phyloP scores from a whole-genome alignment of 2,797 vertebrate species.

The Pogoniulus pusillus region DNA sequence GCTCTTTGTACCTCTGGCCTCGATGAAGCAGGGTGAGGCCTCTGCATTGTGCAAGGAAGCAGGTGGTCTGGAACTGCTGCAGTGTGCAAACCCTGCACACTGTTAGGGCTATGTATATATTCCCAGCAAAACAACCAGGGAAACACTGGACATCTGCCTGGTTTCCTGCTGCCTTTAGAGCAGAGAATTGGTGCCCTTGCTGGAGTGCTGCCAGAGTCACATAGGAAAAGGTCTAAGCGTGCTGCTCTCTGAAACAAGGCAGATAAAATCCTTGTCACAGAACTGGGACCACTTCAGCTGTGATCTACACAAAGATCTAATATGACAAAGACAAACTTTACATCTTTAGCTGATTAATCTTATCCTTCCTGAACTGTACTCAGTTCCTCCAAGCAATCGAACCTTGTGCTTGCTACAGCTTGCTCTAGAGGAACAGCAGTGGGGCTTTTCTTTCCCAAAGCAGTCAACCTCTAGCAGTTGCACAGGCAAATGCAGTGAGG shows the following conservation, averaged over 20 bases:
- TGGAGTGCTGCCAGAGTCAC: neutral
- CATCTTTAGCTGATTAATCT: neutral
- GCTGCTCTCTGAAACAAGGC: rapidly evolving
- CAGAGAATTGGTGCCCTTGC: neutral
- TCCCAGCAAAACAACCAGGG: neutral
- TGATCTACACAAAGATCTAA: neutral
- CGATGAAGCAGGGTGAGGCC: neutral
- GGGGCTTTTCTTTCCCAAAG: neutral
- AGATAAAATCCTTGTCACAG: neutral
- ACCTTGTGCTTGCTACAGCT: rapidly evolving
- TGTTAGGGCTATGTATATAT: rapidly evolving
- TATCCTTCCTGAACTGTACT: neutral
- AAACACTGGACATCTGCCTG: neutral
- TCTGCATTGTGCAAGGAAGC: rapidly evolving
- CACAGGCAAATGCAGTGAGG: neutral
- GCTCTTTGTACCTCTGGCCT: neutral
- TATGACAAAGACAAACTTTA: neutral
- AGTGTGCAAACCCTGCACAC: neutral
- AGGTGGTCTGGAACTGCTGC: rapidly evolving
- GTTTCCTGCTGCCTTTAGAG: neutral
- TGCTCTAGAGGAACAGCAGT: neutral
- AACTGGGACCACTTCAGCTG: neutral
- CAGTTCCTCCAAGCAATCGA: neutral
- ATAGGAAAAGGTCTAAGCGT: neutral
- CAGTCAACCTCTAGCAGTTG: neutral